Base-by-base conservation (phyloP, 2,113 vertebrate genomes). In the Columba janthina region DNA sequence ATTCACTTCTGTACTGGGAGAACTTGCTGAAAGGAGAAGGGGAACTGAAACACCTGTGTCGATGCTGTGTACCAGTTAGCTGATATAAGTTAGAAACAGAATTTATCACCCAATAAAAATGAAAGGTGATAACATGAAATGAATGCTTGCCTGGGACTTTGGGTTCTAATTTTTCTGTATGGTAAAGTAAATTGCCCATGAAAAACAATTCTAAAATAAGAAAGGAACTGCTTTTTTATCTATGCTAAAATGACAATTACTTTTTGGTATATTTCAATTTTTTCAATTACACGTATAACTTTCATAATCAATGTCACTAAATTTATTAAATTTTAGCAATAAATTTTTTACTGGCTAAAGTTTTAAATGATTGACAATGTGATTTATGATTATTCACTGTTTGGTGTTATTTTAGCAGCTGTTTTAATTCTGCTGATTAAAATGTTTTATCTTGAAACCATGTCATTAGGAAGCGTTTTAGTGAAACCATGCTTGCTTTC, bases 371-470 rank as follows among this genome's bases (percentile, higher is more conserved):
- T 22, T 94, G 51, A 28, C 15, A 54, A 4, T 1, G 2, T 51
- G 25, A 9, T 0, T 94, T 67, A 38, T 32, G 42, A 48, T 76
- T 58, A 38, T 54, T 75, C 38, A 46, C 12, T 15, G 15, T 14
- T 54, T 10, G 0, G 0, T 64, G 16, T 34, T 77, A 75, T 71
- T 81, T 89, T 91, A 89, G 48, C 62, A 58, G 16, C 25, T 29
- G 32, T 90, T 61, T 48, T 31, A 11, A 62, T 40, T 85, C 50
- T 94, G 56, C 26, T 53, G 66, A 72, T 62, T 89, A 95, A 90
- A 84, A 82, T 58, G 46, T 62, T 95, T 86, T 74, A 36, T 64
- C 88, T 97, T 84, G 61, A 76, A 96, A 82, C 66, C 29, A 51
- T 2, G 2, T 92, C 36, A 57, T 76, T 85, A 46, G 57, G 65